Base-by-base conservation (phyloP, 2,888 invertebrate species). In the Choristoneura rosaceana region DNA sequence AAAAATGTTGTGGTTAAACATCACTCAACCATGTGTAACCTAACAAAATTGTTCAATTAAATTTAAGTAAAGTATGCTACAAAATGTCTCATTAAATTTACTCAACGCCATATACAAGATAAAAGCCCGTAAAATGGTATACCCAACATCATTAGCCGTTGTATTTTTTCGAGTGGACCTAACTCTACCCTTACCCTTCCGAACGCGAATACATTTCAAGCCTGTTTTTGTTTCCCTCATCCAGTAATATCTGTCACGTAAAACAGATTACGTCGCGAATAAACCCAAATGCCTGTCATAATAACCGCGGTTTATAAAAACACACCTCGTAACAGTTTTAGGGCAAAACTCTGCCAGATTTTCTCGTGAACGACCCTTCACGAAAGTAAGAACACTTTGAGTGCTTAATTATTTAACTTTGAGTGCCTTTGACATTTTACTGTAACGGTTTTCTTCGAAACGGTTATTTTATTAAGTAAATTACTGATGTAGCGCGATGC, bases 281-380 rank as follows among this genome's bases (percentile, higher is more conserved):
- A 73, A 73, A 73, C 73, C 73, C 68, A 47, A 73, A 73, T 73
- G 73, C 69, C 69, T 69, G 64, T 73, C 68, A 73, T 73, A 73
- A 73, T 73, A 73, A 69, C 68, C 25, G 43, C 50, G 73, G 73
- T 73, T 69, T 73, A 69, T 73, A 73, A 73, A 73, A 73, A 73
- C 64, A 73, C 73, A 73, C 73, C 73, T 73, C 73, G 55, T 73
- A 69, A 73, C 68, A 52, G 68, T 69, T 73, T 71, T 64, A 69
- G 73, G 52, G 55, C 63, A 50, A 63, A 73, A 43, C 52, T 50
- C 59, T 47, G 62, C 68, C 73, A 69, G 73, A 73, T 73, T 73
- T 73, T 43, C 62, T 55, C 52, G 68, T 43, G 45, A 68, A 68
- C 38, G 64, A 60, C 73, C 47, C 68, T 69, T 25, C 55, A 55